Evolutionary conservation across 1,140 invertebrate species (phyloP).

Genomic region (Brachystomella parvula): DNA sequence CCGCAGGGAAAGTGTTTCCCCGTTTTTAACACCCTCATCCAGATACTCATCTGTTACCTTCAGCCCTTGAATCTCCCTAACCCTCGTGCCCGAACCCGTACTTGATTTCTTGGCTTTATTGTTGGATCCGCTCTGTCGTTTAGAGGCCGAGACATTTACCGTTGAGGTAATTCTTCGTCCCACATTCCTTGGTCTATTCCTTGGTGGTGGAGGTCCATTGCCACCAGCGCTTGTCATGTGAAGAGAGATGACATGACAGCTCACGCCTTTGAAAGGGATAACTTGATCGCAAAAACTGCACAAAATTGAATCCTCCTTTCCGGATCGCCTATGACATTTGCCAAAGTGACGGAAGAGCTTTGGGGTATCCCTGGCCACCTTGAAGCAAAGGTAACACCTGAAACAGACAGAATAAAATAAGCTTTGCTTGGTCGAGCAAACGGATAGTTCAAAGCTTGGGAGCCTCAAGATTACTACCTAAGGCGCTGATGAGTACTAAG

Average conservation of each 20-base stretch:
- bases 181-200: not conserved
- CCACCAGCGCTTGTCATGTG: conserved; percentile 13
- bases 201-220: not conserved
- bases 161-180: not conserved
- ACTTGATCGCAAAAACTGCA: conserved; percentile 13
- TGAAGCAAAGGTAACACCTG: conserved; percentile 23
- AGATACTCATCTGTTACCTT: conserved; percentile 10
- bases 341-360: conserved; percentile 21
- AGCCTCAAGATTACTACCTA: not conserved
- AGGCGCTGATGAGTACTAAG: conserved; percentile 16
- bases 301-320: conserved; percentile 14
- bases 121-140: not conserved
- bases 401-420: too few relatives aligned
- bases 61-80: conserved; percentile 8
- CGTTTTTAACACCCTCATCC: not conserved
- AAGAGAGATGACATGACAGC: conserved; percentile 19
- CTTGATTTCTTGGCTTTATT: not conserved
- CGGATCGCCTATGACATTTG: conserved; percentile 8
- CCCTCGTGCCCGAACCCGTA: not conserved
- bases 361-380: conserved; percentile 15
- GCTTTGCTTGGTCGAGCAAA: not conserved
- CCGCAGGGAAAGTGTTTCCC: not conserved
- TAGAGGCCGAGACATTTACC: not conserved
- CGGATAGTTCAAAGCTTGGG: not conserved
- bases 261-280: conserved; percentile 19